Base-by-base conservation (phyloP, 2,797 vertebrate species). In the Tachyglossus aculeatus region DNA sequence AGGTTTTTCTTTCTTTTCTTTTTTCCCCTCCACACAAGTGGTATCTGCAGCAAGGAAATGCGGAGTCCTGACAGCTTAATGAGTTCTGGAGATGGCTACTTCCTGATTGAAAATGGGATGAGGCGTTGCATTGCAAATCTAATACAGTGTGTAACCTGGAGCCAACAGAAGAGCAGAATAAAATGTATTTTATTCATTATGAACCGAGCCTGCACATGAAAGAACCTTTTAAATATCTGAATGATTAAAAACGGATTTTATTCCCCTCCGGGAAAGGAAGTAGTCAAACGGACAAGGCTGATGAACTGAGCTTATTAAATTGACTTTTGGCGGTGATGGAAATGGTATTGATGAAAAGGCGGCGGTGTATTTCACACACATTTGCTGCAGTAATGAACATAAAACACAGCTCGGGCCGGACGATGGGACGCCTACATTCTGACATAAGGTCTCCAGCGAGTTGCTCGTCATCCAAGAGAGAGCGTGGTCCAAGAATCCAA, bases 291-390 rank as follows among this genome's bases (percentile, higher is more conserved):
- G 37, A 81, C 37, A 11, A 65, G 34, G 56, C 72, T 86, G 90
- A 88, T 76, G 83, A 88, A 84, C 78, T 68, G 82, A 21, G 54
- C 72, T 89, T 82, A 70, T 88, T 89, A 86, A 83, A 77, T 58
- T 76, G 86, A 54, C 48, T 66, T 57, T 64, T 65, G 69, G 67
- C 0, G 1, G 40, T 33, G 86, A 79, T 69, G 79, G 77, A 83
- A 82, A 29, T 0, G 11, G n/a, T 61, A 64, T 81, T 53, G 86
- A 82, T 0, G 2, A 65, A 34, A 66, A 74, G 60, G 51, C 77
- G 33, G 59, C 2, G 31, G 43, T 44, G 25, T 55, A 9, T 77
- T 84, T 85, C 84, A 84, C 39, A 61, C 1, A 2, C 25, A 1
- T 51, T 37, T 74, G 3, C 52, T 68, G 64, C 44, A 0, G 8